Conservation (phyloP, 2,888 invertebrate species). For the Melanostoma mellinum region DNA sequence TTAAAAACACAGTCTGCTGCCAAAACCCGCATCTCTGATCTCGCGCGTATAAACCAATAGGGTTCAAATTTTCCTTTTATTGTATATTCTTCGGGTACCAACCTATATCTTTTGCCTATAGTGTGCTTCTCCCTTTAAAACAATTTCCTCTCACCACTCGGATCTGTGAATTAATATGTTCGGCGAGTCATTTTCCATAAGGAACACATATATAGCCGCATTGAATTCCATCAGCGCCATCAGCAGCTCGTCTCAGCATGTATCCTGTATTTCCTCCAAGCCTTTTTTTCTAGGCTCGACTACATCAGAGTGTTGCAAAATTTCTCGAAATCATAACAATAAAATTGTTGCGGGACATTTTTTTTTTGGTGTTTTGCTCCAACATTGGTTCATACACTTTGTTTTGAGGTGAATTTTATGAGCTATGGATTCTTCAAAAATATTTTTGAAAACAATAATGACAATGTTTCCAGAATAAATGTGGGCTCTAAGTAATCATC, state of each 20-base stretch:
- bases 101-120: not conserved
- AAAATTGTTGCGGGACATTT: conserved; percentile 70
- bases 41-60: conserved; percentile 58
- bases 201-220: conserved; percentile 39
- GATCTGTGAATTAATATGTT: conserved; percentile 71
- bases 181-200: conserved; percentile 66
- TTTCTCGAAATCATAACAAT: conserved; percentile 72
- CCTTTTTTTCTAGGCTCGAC: not conserved
- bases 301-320: conserved; percentile 38
- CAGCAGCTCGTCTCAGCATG: conserved; percentile 55
- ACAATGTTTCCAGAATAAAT: too few species aligned
- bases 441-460: not conserved
- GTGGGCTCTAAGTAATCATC: too few species aligned
- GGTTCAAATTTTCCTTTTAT: conserved; percentile 47
- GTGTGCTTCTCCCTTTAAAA: conserved; percentile 10
- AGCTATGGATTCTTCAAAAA: not conserved
- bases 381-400: conserved; percentile 9
- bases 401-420: not conserved
- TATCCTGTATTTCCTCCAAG: conserved; percentile 28
- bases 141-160: conserved; percentile 25
- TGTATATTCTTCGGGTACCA: too few species aligned
- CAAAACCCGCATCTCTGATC: conserved; percentile 62
- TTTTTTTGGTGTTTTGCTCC: not conserved
- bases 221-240: conserved; percentile 71
- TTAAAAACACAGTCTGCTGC: conserved; percentile 51